A percentile compares a stretch with the other conserved stretches of the same genome.
These are phyloP conservation scores for Drepana falcataria DNA, from an alignment of 2,888 invertebrate genomes.

Conservation along the genomic window DNA sequence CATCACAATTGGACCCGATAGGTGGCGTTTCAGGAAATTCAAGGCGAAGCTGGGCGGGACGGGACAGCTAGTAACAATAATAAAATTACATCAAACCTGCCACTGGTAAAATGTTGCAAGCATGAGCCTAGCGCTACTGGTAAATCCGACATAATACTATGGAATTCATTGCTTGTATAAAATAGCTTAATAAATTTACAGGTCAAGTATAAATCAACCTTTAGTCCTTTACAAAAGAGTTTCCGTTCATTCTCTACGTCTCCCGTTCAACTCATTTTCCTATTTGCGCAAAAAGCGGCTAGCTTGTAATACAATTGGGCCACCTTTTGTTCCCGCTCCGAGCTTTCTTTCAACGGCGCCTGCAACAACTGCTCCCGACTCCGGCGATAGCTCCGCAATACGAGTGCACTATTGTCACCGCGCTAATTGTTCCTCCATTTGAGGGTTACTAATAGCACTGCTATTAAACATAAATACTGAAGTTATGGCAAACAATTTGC, in stretches of 20 bases:
- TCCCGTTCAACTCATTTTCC: conserved; percentile 38
- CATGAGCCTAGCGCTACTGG: too few species aligned
- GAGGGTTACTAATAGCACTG: conserved; percentile 48
- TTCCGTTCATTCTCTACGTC: conserved; percentile 11
- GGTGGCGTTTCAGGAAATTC: too few species aligned
- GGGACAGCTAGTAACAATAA: too few species aligned
- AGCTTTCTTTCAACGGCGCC: conserved; percentile 42
- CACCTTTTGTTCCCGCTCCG: conserved; percentile 48
- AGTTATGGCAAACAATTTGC: not conserved
- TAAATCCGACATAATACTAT: too few species aligned
- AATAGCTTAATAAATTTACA: too few species aligned
- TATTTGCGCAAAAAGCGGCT: conserved; percentile 48
- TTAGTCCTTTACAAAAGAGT: conserved; percentile 18
- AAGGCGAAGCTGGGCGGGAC: too few species aligned
- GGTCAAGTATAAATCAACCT: too few species aligned
- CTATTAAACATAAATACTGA: conserved; percentile 30
- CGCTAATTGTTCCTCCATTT: conserved; percentile 53
- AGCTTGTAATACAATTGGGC: conserved; percentile 53
- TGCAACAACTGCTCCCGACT: conserved; percentile 50
- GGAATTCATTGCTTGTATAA: too few species aligned
- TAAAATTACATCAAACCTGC: too few species aligned
- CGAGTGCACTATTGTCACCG: conserved; percentile 51
- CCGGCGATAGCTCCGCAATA: conserved; percentile 54
- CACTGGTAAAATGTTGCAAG: too few species aligned
- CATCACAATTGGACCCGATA: too few species aligned